Evolutionary conservation across 2,797 vertebrate species (phyloP).

Genomic region (Arnoldichthys spilopterus): DNA sequence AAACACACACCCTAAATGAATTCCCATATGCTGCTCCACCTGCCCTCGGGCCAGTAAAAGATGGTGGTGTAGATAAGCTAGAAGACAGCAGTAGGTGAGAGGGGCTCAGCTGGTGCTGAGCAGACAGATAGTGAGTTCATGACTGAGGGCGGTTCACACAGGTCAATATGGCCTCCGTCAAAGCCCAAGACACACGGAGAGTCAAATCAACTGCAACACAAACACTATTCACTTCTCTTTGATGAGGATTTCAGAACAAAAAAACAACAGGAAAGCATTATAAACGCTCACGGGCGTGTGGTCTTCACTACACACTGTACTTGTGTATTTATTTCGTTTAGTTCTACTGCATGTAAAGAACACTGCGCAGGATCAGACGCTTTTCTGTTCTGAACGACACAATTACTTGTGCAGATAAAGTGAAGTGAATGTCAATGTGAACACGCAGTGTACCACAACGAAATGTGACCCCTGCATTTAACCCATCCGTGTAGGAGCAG

Average conservation of each 20-base stretch:
- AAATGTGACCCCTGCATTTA: no score
- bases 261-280: not conserved
- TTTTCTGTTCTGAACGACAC: not conserved
- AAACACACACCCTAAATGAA: slow-evolving; percentile 36
- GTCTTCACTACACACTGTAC: slow-evolving; percentile 2
- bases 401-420: slow-evolving; percentile 6
- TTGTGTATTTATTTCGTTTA: no score
- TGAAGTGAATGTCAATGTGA: no score
- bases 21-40: slow-evolving; percentile 46
- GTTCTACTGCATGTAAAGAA: not conserved
- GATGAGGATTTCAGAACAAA: slow-evolving; percentile 35
- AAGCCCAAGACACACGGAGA: slow-evolving; percentile 53
- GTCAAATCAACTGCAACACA: slow-evolving; percentile 48
- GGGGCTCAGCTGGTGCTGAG: slow-evolving; percentile 57
- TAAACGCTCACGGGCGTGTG: slow-evolving; percentile 17
- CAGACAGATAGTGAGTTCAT: slow-evolving; percentile 47
- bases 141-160: slow-evolving; percentile 43
- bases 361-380: not conserved
- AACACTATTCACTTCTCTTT: slow-evolving; percentile 36
- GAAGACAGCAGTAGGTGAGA: slow-evolving; percentile 50
- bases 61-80: slow-evolving; percentile 42
- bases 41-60: slow-evolving; percentile 40
- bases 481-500: no score
- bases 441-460: no score
- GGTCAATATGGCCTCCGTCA: slow-evolving; percentile 59